Evolutionary conservation across 2,888 invertebrate species (phyloP).

Genomic region (Dynastes hyllus): DNA sequence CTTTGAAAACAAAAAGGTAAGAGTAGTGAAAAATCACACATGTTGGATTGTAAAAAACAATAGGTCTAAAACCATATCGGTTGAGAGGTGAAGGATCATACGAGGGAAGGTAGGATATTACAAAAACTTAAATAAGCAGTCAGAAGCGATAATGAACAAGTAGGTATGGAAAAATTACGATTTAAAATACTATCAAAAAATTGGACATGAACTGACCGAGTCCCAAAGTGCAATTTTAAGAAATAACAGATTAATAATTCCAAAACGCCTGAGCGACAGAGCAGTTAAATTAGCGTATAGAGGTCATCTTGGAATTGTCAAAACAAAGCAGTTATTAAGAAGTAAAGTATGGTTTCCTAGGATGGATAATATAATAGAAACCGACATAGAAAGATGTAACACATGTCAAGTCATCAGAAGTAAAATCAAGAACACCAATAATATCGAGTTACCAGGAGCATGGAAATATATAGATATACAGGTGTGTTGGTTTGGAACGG

Average conservation of each 20-base stretch:
- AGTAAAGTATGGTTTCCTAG: slow-evolving; percentile 12
- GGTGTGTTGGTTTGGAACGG: no score
- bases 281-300: neutral
- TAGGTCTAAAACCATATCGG: neutral
- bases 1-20: neutral
- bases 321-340: slow-evolving; percentile 20
- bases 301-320: slow-evolving; percentile 6
- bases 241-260: neutral
- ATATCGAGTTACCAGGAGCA: no score
- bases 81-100: neutral
- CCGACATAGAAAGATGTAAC: neutral
- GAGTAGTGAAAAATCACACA: neutral
- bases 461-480: no score
- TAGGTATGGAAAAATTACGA: neutral
- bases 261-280: neutral
- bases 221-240: neutral
- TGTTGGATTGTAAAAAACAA: neutral
- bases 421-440: no score
- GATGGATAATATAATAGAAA: neutral
- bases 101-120: neutral
- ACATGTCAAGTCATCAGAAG: neutral
- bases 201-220: neutral
- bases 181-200: neutral
- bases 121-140: neutral
- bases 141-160: neutral